Conservation (phyloP, 1,140 invertebrate genomes). For the Halesus radiatus region DNA sequence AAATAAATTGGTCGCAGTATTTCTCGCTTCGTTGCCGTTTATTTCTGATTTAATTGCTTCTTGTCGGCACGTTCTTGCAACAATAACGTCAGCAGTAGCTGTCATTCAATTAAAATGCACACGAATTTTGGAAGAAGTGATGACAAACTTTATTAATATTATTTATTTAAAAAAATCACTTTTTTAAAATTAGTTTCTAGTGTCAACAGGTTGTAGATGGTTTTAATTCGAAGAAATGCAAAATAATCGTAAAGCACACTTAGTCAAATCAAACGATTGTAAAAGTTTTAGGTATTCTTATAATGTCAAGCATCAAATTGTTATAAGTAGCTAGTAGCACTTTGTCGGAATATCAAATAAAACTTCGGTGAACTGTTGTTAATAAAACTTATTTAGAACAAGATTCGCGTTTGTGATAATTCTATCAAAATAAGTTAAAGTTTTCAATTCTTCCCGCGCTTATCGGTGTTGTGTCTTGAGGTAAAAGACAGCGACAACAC, state of each 20-base stretch:
- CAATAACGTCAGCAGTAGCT: not conserved
- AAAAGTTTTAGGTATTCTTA: not conserved
- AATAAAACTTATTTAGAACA: too few species aligned
- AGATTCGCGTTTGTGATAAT: too few species aligned
- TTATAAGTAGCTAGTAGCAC: not conserved
- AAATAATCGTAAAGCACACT: not conserved
- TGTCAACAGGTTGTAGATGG: not conserved
- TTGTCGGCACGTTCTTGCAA: not conserved
- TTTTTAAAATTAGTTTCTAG: not conserved
- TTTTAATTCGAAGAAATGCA: not conserved
- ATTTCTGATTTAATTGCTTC: not conserved
- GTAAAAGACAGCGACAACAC: not conserved
- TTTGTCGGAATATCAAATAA: not conserved
- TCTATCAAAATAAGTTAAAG: too few species aligned
- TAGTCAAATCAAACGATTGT: not conserved
- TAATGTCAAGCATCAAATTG: not conserved
- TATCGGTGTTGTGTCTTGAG: not conserved
- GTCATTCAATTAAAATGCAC: not conserved
- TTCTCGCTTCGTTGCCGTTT: not conserved
- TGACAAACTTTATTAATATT: too few species aligned
- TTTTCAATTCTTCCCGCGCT: slow-evolving; percentile 27
- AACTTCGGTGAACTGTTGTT: not conserved
- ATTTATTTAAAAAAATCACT: not conserved
- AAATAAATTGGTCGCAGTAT: not conserved
- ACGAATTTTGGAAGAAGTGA: not conserved